Evolutionary conservation across 2,888 invertebrate species (phyloP).

Genomic region (Megalurothrips usitatus): DNA sequence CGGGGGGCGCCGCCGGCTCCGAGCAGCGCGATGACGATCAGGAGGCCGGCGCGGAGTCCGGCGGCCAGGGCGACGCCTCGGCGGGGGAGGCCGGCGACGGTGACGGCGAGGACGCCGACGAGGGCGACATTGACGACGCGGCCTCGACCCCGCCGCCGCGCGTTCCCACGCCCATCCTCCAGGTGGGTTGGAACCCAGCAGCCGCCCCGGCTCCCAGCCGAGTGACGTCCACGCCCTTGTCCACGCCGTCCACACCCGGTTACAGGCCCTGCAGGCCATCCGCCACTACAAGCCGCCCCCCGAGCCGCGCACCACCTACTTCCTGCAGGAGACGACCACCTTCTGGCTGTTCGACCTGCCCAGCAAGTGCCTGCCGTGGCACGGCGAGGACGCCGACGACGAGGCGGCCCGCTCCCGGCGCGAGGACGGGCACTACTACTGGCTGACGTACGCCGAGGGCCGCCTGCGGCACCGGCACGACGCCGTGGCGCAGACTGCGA

Average conservation of each 20-base stretch:
- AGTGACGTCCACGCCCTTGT: too few relatives aligned
- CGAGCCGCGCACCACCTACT: conserved; percentile 7
- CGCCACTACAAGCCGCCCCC: conserved; percentile 11
- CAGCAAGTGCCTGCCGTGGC: conserved; percentile 17
- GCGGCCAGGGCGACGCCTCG: neutral
- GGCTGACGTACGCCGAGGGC: conserved; percentile 15
- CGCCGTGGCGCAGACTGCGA: neutral
- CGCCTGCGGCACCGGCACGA: conserved; percentile 11
- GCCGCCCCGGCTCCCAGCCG: too few relatives aligned
- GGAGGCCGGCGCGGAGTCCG: neutral
- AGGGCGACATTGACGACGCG: neutral
- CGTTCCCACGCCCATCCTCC: neutral
- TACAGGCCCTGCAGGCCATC: conserved; percentile 17
- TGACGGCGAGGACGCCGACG: neutral
- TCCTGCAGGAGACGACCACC: neutral
- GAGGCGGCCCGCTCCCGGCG: neutral
- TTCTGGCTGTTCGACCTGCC: conserved; percentile 8
- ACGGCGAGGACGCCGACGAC: neutral
- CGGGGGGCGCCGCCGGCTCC: neutral
- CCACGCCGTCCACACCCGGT: too few relatives aligned
- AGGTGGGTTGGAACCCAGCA: neutral
- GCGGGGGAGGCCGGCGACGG: neutral
- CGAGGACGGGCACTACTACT: conserved; percentile 14
- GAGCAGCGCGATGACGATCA: neutral
- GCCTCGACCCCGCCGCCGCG: neutral